These are phyloP conservation scores for Steatornis caripensis DNA, from an alignment of 2,113 vertebrate species.

Conservation along the genomic window DNA sequence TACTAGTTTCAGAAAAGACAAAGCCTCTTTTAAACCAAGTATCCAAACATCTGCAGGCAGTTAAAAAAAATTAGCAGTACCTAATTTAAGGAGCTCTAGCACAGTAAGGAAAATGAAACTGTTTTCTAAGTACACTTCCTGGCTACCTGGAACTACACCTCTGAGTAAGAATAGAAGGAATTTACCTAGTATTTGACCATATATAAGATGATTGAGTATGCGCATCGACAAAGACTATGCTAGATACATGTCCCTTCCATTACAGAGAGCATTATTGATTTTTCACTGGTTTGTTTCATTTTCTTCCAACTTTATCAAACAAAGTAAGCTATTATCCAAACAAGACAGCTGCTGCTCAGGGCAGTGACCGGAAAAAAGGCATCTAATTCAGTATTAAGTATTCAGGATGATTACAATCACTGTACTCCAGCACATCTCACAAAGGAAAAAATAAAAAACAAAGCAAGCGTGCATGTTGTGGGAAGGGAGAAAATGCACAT, in stretches of 20 bases:
- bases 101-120: neutral
- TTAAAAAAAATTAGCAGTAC: neutral
- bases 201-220: neutral
- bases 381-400: neutral
- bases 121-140: neutral
- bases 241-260: neutral
- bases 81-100: neutral
- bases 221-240: neutral
- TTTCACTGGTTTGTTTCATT: neutral
- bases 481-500: neutral
- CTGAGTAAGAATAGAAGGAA: neutral
- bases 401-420: neutral
- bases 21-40: neutral
- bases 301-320: neutral
- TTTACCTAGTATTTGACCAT: neutral
- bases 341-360: neutral
- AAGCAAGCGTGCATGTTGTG: rapidly evolving
- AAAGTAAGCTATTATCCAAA: neutral
- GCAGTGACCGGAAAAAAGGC: neutral
- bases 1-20: neutral
- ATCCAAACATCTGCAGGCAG: neutral
- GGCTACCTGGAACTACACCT: neutral
- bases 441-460: neutral
- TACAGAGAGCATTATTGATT: neutral
- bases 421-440: neutral